Evolutionary conservation across 2,888 invertebrate species (phyloP), one percentile per base, ranked within the genome.

Genomic region (Tiliacea aurago): DNA sequence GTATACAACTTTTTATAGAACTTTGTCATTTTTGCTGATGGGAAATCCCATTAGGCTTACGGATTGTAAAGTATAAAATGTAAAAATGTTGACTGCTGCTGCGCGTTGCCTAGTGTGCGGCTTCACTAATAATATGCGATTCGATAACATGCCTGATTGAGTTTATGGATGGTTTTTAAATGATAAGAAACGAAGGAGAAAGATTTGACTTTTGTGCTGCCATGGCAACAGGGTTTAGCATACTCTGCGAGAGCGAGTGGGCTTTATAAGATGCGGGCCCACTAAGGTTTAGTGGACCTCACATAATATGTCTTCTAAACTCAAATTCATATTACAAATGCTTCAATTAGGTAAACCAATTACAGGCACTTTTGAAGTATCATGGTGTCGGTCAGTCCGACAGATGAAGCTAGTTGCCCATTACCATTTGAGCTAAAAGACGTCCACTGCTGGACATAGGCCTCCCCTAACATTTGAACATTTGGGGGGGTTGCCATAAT

Each of bases 91-190:
- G 18, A 65, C 7, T 41, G 11, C 5, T 9, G 3, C 20, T 49
- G 1, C 45, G 13, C 18, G 28, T 77, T 13, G 33, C 51, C 6
- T 47, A n/a, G 75, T 73, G 41, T 56, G 55, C 61, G 51, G 15
- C 66, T 3, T 9, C 18, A 28, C 45, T 74, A 47, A 47, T 59
- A 41, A 58, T 45, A 43, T 23, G 4, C 37, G 64, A 68, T 59
- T 20, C 51, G 78, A 86, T 86, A 78, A 75, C 83, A 81, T 72
- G 85, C 75, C 15, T 72, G 71, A 55, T 10, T 80, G 85, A 67
- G 3, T 85, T 80, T 80, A 84, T 70, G 56, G 11, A 37, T 7
- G 73, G 55, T 33, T 73, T 73, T 58, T 33, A 51, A 33, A 41
- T 73, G 37, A 67, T 37, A 61, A 41, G n/a, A 65, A 68, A 61